Percentiles rank a stretch among this genome's conserved stretches.
Conservation (phyloP, 2,888 invertebrate genomes). For the Lissocephala sabroskyi region DNA sequence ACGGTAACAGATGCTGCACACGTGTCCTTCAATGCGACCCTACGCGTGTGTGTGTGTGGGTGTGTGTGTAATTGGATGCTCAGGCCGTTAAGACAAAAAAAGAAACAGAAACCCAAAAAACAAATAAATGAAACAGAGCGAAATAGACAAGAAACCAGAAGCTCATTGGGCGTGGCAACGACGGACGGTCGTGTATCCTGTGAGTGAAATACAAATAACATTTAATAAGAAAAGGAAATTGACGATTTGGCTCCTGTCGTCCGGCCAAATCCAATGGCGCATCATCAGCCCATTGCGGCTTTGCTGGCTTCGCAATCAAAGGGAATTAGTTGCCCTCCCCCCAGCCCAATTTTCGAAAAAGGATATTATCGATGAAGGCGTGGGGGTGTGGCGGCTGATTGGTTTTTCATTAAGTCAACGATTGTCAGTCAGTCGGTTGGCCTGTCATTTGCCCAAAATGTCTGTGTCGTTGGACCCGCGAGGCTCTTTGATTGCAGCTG, state of each 20-base stretch:
- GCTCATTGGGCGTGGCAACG: no score
- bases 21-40: constrained; percentile 36
- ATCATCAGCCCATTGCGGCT: background rate
- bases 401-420: constrained; percentile 30
- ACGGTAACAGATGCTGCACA: constrained; percentile 62
- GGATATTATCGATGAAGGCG: constrained; percentile 1
- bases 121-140: constrained; percentile 64
- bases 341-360: no score
- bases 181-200: constrained; percentile 24
- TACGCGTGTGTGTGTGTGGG: constrained; percentile 20
- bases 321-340: constrained; percentile 44
- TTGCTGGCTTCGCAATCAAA: constrained; percentile 34
- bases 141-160: no score
- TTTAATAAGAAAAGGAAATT: constrained; percentile 65
- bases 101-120: constrained; percentile 28
- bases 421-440: constrained; percentile 2
- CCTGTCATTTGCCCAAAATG: no score
- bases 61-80: constrained; percentile 50
- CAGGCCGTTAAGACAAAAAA: background rate
- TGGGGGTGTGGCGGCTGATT: background rate
- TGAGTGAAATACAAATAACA: constrained; percentile 63
- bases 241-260: constrained; percentile 38
- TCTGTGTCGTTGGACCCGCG: no score
- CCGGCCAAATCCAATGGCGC: background rate
- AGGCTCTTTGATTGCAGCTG: constrained; percentile 7